A percentile compares a stretch with the other conserved stretches of the same genome.
These are phyloP conservation scores for Grapholita molesta DNA, from an alignment of 1,140 invertebrate species.

Conservation along the genomic window DNA sequence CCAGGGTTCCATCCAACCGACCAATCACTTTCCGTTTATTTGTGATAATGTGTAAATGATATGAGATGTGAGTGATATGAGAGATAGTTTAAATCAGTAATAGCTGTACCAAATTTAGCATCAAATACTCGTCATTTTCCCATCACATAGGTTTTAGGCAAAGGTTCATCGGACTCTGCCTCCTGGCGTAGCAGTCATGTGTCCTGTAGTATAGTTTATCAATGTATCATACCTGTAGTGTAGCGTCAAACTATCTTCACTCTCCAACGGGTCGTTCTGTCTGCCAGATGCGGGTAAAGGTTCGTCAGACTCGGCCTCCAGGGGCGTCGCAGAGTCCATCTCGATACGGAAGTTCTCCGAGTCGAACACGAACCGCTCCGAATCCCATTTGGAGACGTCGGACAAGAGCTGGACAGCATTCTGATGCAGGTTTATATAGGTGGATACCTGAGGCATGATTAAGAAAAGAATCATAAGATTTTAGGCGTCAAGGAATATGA, in stretches of 20 bases:
- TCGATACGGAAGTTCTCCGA: conserved; percentile 78
- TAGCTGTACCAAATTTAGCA: no score
- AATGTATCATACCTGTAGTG: conserved; percentile 65
- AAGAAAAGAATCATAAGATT: no score
- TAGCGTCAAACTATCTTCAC: conserved; percentile 56
- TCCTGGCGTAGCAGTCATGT: not conserved
- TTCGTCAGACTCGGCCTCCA: conserved; percentile 74
- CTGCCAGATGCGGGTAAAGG: conserved; percentile 53
- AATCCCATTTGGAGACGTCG: conserved; percentile 77
- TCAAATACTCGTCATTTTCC: no score
- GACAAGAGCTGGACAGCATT: conserved; percentile 74
- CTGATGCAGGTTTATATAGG: conserved; percentile 76
- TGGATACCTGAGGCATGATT: conserved; percentile 52
- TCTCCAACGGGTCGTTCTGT: conserved; percentile 73
- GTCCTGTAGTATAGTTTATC: no score
- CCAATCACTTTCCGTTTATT: no score
- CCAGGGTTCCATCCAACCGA: no score
- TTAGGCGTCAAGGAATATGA: no score
- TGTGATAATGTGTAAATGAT: no score
- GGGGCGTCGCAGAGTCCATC: conserved; percentile 57
- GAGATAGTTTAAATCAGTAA: no score
- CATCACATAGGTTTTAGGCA: no score
- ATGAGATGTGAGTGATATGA: no score
- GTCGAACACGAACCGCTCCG: conserved; percentile 74
- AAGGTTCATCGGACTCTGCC: not conserved